Evolutionary conservation across 2,888 invertebrate genomes (phyloP), one percentile per base, ranked within the genome.

Genomic region (Drosophila emarginata): DNA sequence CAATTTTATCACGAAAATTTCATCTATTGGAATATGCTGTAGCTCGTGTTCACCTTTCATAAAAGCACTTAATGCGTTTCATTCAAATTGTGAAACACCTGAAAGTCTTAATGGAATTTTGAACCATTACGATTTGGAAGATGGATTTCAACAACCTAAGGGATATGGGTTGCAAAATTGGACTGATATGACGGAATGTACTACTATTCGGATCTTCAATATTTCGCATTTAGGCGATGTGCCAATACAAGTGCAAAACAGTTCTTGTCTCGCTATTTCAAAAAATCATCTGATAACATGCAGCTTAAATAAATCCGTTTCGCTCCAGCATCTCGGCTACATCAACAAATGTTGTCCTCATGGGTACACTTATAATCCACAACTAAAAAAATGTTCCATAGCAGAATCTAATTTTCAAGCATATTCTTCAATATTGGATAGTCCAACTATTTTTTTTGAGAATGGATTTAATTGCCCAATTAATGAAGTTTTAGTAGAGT

Each of bases 331-430:
- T 58, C 67, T 91, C 51, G 80, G 81, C 58, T 69, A 88, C 58
- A 79, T 91, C 51, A 83, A 88, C 52, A 91, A 91, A 69, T 92
- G 91, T 60, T 92, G 91, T 67, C 89, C 89, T 14, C 72, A 75
- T 32, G 87, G 88, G 15, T 86, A 88, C 69, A 74, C 80, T 1
- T 91, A 90, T 66, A 82, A 87, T 53, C 53, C 74, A 0, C 64
- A 65, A 5, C 39, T 72, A 14, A 78, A 77, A 37, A 80, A 74
- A 53, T 91, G 91, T 66, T 51, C 66, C 2, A 12, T 51, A 12
- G 75, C 67, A 59, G 62, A 78, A 32, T 58, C 72, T n/a, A 78
- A 81, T 52, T 81, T 81, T 6, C 61, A 76, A 37, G 64, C 78
- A 36, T 91, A 90, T 54, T 74, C 80, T 14, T 26, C 64, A 0